Conservation (phyloP, 2,888 invertebrate genomes). For the Eubasilissa splendida region DNA sequence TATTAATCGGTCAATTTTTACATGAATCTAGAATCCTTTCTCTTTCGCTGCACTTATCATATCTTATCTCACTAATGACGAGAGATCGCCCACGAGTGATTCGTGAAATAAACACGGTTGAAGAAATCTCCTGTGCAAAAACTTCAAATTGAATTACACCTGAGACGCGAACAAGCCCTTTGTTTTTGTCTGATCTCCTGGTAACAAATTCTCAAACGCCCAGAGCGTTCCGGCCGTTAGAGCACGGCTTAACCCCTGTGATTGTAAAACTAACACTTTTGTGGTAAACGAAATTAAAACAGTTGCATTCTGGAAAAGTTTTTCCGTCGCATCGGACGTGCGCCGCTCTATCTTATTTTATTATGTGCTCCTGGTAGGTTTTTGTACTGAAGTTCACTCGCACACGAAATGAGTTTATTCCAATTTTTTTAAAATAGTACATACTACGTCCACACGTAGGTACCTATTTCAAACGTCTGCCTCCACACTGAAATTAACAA, state of each 20-base stretch:
- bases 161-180: slow-evolving; percentile 44
- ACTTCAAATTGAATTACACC: slow-evolving; percentile 56
- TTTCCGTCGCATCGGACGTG: slow-evolving; percentile 9
- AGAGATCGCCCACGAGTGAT: slow-evolving; percentile 47
- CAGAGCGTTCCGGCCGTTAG: slow-evolving; percentile 30
- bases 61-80: slow-evolving; percentile 54
- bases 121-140: slow-evolving; percentile 45
- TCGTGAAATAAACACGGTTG: slow-evolving; percentile 49
- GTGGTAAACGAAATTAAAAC: slow-evolving; percentile 53
- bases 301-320: slow-evolving; percentile 51
- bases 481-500: not conserved
- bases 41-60: slow-evolving; percentile 8
- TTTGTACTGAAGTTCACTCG: too few species aligned
- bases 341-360: not conserved
- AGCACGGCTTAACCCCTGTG: slow-evolving; percentile 34
- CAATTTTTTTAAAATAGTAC: too few species aligned
- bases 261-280: slow-evolving; percentile 55
- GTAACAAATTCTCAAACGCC: slow-evolving; percentile 44
- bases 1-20: too few species aligned
- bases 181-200: slow-evolving; percentile 50
- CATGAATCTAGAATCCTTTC: not conserved
- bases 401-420: too few species aligned
- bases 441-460: too few species aligned
- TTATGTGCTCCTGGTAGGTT: slow-evolving; percentile 25
- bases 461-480: too few species aligned